phyloP scores from a whole-genome alignment of 2,888 invertebrate genomes.

The Abrostola triplasia region DNA sequence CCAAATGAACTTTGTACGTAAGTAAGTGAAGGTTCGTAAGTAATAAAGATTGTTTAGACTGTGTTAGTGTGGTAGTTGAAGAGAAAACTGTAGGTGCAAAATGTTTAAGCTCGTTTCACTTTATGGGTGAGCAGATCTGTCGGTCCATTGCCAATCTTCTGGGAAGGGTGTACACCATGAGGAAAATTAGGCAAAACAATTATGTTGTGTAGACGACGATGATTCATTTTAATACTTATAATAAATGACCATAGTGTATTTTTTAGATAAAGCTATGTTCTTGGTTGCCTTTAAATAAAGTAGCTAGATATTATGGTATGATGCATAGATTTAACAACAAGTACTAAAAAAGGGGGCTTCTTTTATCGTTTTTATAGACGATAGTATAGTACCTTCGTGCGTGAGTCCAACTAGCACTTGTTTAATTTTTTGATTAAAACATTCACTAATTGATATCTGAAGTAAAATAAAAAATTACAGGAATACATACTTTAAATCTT shows the following conservation, averaged over 20 bases:
- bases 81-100: slow-evolving; percentile 10
- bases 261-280: too few relatives aligned
- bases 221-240: too few relatives aligned
- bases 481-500: slow-evolving; percentile 7
- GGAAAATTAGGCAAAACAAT: too few relatives aligned
- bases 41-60: slow-evolving; percentile 41
- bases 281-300: too few relatives aligned
- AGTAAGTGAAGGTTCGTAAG: slow-evolving; percentile 44
- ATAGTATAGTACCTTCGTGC: too few relatives aligned
- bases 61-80: slow-evolving; percentile 21
- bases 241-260: too few relatives aligned
- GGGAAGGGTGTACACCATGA: too few relatives aligned
- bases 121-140: not conserved
- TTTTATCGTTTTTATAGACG: too few relatives aligned
- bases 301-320: not conserved
- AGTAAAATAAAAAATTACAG: slow-evolving; percentile 24
- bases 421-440: too few relatives aligned
- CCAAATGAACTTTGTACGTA: slow-evolving; percentile 44
- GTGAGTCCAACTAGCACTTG: too few relatives aligned
- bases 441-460: not conserved
- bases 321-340: slow-evolving; percentile 14
- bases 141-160: too few relatives aligned
- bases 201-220: too few relatives aligned
- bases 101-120: not conserved
- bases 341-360: slow-evolving; percentile 18